These are phyloP conservation scores for Ursus arctos DNA, from an alignment of 2,113 vertebrate genomes.

Conservation along the genomic window DNA sequence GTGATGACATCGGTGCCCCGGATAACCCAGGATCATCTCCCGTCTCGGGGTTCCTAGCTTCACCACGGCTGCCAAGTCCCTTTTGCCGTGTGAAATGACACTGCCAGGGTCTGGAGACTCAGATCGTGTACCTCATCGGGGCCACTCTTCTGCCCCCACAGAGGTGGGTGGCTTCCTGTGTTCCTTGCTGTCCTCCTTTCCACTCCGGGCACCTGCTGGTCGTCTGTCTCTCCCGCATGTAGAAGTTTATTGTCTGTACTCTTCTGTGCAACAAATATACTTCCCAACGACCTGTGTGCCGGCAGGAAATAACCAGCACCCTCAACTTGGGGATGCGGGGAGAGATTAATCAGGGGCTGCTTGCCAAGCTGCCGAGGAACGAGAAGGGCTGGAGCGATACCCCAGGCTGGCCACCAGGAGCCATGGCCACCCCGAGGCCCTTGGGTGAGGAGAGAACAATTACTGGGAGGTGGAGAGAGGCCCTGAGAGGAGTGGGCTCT, in stretches of 20 bases:
- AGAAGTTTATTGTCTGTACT: fast-evolving
- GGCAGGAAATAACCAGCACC: fast-evolving
- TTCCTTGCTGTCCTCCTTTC: not conserved
- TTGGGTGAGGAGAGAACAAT: too few relatives aligned
- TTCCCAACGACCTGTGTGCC: not conserved
- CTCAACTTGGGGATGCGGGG: not conserved
- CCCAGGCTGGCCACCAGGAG: not conserved
- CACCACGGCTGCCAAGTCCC: not conserved
- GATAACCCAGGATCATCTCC: not conserved
- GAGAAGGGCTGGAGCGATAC: fast-evolving
- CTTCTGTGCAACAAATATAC: fast-evolving
- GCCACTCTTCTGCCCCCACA: fast-evolving
- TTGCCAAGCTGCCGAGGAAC: not conserved
- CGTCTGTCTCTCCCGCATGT: fast-evolving
- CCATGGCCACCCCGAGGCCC: not conserved
- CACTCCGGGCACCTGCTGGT: fast-evolving
- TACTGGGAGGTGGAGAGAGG: too few relatives aligned
- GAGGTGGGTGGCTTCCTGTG: not conserved
- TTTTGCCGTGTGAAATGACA: fast-evolving
- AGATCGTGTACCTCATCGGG: fast-evolving
- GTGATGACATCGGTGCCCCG: not conserved
- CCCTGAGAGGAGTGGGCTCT: not conserved
- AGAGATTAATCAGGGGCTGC: fast-evolving
- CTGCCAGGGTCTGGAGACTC: not conserved
- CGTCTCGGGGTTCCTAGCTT: not conserved